phyloP scores from a whole-genome alignment of 1,140 invertebrate genomes.

The Trichonephila inaurata region DNA sequence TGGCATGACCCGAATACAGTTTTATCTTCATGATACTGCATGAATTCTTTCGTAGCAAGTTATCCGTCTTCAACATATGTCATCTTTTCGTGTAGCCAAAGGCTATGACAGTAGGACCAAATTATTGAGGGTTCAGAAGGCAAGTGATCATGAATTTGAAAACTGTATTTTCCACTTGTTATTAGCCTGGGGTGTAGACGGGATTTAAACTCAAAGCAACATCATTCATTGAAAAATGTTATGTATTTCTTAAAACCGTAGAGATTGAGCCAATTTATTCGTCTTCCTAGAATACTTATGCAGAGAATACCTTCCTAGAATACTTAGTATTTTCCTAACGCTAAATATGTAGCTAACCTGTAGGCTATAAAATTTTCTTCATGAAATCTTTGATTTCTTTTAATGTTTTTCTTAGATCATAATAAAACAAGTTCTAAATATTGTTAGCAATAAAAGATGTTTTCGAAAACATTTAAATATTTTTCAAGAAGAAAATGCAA shows the following conservation, averaged over 20 bases:
- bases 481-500: no score
- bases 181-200: background rate
- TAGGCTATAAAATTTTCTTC: background rate
- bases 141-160: constrained; percentile 1
- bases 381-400: no score
- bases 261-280: constrained; percentile 27
- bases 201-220: background rate
- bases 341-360: background rate
- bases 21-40: constrained; percentile 1
- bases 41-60: constrained; percentile 18
- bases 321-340: background rate
- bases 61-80: constrained; percentile 31
- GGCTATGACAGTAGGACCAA: constrained; percentile 8
- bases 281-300: background rate
- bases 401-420: no score
- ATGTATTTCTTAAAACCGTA: background rate
- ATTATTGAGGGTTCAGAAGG: constrained; percentile 19
- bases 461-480: background rate
- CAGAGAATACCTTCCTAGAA: background rate
- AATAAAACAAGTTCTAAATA: background rate
- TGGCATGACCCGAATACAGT: constrained; percentile 43
- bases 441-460: background rate
- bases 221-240: background rate
- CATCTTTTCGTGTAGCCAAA: constrained; percentile 7
- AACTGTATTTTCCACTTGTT: constrained; percentile 12